phyloP scores from a whole-genome alignment of 2,888 invertebrate genomes.

The Leucophora obtusa region DNA sequence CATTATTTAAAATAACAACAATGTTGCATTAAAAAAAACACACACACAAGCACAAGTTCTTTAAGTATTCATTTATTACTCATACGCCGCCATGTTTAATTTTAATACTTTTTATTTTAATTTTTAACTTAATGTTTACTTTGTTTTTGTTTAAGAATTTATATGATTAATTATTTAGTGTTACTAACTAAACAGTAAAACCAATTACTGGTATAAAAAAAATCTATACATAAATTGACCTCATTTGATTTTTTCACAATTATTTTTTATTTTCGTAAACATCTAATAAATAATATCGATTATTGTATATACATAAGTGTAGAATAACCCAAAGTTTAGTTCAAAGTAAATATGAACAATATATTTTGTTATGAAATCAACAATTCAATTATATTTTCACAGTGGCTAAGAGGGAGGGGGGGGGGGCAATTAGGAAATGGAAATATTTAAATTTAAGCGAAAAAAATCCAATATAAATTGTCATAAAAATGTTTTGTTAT shows the following conservation, averaged over 20 bases:
- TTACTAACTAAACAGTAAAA: slow-evolving; percentile 8
- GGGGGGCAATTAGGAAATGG: not conserved
- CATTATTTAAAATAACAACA: not conserved
- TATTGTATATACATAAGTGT: not conserved
- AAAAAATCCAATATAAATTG: no score
- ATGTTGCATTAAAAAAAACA: not conserved
- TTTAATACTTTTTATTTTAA: not conserved
- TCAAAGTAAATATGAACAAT: slow-evolving; percentile 12
- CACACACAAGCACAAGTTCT: no score
- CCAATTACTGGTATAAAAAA: slow-evolving; percentile 19
- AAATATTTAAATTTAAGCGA: no score
- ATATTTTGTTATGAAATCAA: slow-evolving; percentile 6
- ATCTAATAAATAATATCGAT: slow-evolving; percentile 43
- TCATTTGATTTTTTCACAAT: slow-evolving; percentile 40
- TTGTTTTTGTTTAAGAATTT: not conserved
- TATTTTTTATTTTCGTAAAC: not conserved
- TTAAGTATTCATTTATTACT: not conserved
- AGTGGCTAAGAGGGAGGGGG: not conserved
- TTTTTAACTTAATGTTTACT: not conserved
- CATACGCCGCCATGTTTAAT: slow-evolving; percentile 8
- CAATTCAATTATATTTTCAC: slow-evolving; percentile 23
- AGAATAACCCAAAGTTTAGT: slow-evolving; percentile 25
- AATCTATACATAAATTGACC: slow-evolving; percentile 42
- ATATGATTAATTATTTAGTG: slow-evolving; percentile 12
- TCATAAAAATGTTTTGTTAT: no score